Evolutionary conservation across 2,797 vertebrate species (phyloP).

Genomic region (Eurystomus glaucurus): DNA sequence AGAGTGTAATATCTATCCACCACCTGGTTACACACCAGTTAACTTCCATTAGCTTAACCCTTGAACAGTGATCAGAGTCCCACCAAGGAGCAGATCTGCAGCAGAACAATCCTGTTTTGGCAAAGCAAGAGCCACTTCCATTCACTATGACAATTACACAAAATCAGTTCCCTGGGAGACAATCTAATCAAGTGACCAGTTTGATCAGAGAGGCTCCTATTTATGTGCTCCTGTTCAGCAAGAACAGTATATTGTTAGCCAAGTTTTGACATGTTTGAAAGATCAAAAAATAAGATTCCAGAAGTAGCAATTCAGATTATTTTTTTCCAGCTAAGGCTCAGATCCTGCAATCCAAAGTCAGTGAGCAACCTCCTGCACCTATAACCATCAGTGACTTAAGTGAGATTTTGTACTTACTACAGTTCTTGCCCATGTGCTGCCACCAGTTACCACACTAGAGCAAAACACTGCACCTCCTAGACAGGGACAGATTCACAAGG

Average conservation of each 20-base stretch:
- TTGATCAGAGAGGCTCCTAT: not conserved
- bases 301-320: not conserved
- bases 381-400: not conserved
- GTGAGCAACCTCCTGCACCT: not conserved
- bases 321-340: not conserved
- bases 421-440: not conserved
- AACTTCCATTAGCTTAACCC: not conserved
- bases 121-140: not conserved
- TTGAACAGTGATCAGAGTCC: not conserved
- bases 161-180: not conserved
- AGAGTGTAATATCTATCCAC: not conserved
- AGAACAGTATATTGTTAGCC: not conserved
- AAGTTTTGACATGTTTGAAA: not conserved
- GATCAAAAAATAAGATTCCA: slow-evolving; percentile 28
- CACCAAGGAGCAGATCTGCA: not conserved
- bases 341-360: not conserved
- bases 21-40: not conserved
- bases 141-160: not conserved
- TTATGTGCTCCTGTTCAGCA: not conserved
- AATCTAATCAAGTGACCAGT: slow-evolving; percentile 10
- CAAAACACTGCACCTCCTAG: not conserved
- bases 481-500: not conserved
- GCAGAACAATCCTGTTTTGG: not conserved
- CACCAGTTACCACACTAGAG: not conserved
- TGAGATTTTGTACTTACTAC: not conserved